These are phyloP conservation scores for Carcina quercana DNA, from an alignment of 2,888 invertebrate genomes.

Conservation along the genomic window DNA sequence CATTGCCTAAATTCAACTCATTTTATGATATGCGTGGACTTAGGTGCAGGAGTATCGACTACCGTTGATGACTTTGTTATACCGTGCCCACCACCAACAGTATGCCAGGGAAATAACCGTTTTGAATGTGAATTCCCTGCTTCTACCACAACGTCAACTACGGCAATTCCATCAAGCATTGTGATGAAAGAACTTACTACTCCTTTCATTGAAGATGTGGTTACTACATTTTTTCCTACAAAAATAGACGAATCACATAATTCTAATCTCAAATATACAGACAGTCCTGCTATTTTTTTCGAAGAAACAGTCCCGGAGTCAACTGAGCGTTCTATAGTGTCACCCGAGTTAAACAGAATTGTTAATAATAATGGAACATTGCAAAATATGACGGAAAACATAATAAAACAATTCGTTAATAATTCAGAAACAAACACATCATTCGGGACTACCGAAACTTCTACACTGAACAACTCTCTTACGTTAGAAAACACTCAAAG, in stretches of 20 bases:
- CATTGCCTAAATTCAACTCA: constrained; percentile 60
- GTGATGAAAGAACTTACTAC: constrained; percentile 15
- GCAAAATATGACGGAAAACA: too few species aligned
- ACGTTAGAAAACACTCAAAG: too few species aligned
- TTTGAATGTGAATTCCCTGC: constrained; percentile 55
- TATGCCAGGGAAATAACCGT: constrained; percentile 39
- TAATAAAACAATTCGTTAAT: too few species aligned
- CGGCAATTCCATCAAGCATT: constrained; percentile 16
- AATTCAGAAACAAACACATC: too few species aligned
- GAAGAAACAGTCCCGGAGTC: too few species aligned
- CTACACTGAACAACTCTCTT: too few species aligned
- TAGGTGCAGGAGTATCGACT: constrained; percentile 50
- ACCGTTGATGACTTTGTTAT: constrained; percentile 54
- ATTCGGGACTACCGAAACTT: too few species aligned
- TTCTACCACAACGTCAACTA: constrained; percentile 19
- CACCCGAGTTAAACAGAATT: too few species aligned
- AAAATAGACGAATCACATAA: constrained; percentile 5
- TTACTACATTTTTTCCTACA: neutral
- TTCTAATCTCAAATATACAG: constrained; percentile 1
- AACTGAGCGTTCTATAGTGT: too few species aligned
- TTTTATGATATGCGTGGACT: constrained; percentile 66
- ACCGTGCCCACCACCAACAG: constrained; percentile 49
- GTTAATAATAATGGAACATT: too few species aligned
- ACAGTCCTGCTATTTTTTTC: too few species aligned
- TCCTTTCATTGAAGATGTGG: constrained; percentile 7